These are phyloP conservation scores for Hyles vespertilio DNA, from an alignment of 1,140 invertebrate species.

Conservation along the genomic window DNA sequence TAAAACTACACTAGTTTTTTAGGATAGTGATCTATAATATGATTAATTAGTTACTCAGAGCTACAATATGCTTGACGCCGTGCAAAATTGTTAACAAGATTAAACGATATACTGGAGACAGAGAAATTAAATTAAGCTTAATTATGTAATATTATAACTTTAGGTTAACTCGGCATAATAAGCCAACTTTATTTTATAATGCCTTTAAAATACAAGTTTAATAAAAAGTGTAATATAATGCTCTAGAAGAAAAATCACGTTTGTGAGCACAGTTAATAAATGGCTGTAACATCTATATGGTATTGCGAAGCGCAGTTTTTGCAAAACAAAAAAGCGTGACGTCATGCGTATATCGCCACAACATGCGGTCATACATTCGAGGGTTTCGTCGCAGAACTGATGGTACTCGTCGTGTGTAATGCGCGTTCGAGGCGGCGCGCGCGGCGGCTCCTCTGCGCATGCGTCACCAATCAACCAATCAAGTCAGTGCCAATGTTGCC, in stretches of 20 bases:
- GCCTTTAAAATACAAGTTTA: too few relatives aligned
- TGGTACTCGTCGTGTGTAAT: constrained; percentile 84
- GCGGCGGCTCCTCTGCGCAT: constrained; percentile 49
- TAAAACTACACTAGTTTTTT: too few relatives aligned
- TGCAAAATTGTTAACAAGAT: too few relatives aligned
- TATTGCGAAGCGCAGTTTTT: constrained; percentile 13
- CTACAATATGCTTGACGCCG: too few relatives aligned
- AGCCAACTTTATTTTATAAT: too few relatives aligned
- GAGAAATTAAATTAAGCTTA: too few relatives aligned
- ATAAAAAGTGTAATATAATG: too few relatives aligned
- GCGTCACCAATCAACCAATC: constrained; percentile 15
- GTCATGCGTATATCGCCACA: constrained; percentile 29
- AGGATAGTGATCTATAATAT: too few relatives aligned
- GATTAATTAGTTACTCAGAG: too few relatives aligned
- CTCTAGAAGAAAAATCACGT: neutral
- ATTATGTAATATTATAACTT: too few relatives aligned
- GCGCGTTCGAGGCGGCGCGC: constrained; percentile 68
- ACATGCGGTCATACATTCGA: constrained; percentile 81
- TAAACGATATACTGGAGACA: too few relatives aligned
- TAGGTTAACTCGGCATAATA: too few relatives aligned
- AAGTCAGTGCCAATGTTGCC: constrained; percentile 8
- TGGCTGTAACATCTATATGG: neutral
- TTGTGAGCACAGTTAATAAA: neutral
- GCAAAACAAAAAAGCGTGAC: constrained; percentile 33
- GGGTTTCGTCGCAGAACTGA: constrained; percentile 84